Evolutionary conservation across 1,140 invertebrate genomes (phyloP).

Genomic region (Drosophila jambulina): DNA sequence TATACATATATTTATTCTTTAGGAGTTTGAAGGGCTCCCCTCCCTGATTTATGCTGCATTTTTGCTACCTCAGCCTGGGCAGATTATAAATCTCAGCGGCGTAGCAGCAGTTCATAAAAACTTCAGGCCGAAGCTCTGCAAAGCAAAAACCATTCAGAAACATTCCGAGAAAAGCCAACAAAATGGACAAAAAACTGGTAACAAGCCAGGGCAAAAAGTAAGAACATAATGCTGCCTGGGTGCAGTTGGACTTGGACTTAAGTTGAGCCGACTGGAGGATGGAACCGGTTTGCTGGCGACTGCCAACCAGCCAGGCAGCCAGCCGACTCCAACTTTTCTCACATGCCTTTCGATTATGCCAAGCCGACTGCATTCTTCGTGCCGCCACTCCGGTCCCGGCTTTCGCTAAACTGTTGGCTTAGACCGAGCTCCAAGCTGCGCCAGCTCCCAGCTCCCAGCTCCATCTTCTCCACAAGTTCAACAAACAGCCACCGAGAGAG

Average conservation of each 20-base stretch:
- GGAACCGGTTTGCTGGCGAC: conserved; percentile 61
- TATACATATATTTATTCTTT: conserved; percentile 22
- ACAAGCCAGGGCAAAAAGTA: conserved; percentile 71
- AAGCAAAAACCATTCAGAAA: conserved; percentile 49
- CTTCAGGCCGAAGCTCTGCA: conserved; percentile 24
- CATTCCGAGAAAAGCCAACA: conserved; percentile 49
- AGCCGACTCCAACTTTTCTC: conserved; percentile 65
- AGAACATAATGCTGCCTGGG: conserved; percentile 64
- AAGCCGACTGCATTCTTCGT: conserved; percentile 73
- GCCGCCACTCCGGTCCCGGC: conserved; percentile 44
- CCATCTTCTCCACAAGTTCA: conserved; percentile 52
- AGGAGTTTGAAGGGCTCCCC: conserved; percentile 8
- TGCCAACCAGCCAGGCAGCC: conserved; percentile 21
- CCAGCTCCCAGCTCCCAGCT: conserved; percentile 1
- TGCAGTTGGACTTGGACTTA: conserved; percentile 42
- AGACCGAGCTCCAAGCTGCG: conserved; percentile 21
- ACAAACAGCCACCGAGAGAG: conserved; percentile 42
- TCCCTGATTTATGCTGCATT: conserved; percentile 41
- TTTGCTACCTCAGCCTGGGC: conserved; percentile 5
- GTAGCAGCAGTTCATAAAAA: conserved; percentile 46
- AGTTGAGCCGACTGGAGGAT: conserved; percentile 18
- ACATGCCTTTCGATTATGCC: conserved; percentile 80
- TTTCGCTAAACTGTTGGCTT: conserved; percentile 57
- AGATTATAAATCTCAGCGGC: conserved; percentile 55
- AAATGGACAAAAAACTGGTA: conserved; percentile 65